Conservation (phyloP, 2,113 vertebrate species). For the Leuciscus idus region DNA sequence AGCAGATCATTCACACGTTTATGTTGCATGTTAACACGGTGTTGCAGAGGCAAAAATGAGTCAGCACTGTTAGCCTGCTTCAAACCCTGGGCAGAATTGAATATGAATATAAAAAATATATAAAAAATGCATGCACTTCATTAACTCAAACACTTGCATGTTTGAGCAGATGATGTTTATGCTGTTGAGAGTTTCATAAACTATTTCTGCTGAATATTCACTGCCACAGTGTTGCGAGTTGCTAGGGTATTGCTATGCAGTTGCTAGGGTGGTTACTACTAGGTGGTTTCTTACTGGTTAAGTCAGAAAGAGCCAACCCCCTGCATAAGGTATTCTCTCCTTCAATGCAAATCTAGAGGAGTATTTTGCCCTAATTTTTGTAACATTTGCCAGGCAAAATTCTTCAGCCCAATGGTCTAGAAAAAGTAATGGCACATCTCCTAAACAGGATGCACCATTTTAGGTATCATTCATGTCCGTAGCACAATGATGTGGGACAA, state of each 20-base stretch:
- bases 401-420: background rate
- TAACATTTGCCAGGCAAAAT: background rate
- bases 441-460: background rate
- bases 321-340: background rate
- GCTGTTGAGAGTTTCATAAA: background rate
- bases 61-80: conserved; percentile 31
- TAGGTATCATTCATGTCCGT: background rate
- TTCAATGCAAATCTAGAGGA: background rate
- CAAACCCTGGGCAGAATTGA: background rate
- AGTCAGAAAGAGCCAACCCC: background rate
- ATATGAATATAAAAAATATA: background rate
- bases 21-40: conserved; percentile 43
- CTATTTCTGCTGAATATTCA: background rate
- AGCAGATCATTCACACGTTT: conserved; percentile 48
- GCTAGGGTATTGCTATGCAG: background rate
- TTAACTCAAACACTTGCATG: background rate
- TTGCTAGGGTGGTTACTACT: background rate
- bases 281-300: background rate
- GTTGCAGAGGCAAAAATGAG: conserved; percentile 11
- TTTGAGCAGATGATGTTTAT: background rate
- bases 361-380: background rate
- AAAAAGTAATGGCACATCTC: background rate
- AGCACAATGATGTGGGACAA: background rate
- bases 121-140: background rate
- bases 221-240: background rate